Base-by-base conservation (phyloP, 2,113 vertebrate genomes). In the Otus sunia region DNA sequence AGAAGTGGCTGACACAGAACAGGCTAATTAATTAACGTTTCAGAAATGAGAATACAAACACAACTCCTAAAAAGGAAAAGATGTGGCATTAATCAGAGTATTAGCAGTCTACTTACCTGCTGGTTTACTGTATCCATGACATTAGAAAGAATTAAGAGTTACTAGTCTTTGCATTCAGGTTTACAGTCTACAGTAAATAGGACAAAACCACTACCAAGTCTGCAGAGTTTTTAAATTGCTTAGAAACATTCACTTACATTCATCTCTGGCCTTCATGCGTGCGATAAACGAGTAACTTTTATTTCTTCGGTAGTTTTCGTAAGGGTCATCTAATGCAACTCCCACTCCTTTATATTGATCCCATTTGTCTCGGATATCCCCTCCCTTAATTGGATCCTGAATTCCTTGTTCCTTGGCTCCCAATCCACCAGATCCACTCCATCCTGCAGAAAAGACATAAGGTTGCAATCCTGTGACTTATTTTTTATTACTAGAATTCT, bases 261-360 rank as follows among this genome's bases (percentile, higher is more conserved):
- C 99, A 67, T 99, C 99, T 59, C 99, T 97, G 68, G 99, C 99
- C 97, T 99, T 99, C 99, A 99, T 99, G 62, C 99, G 99, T 4
- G 99, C 99, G 1, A 99, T 99, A 97, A 99, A 99, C 2, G 99
- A 99, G 98, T 99, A 99, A 96, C 99, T 99, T 97, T 99, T 99
- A 97, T 99, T 99, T 81, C 99, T 98, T 66, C 99, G 98, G 95
- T 99, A 99, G 97, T 99, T 99, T 91, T 99, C 99, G 0, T 99
- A 99, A 5, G 99, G 99, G 97, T 99, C 99, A 0, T 99, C 99
- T 82, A 99, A 96, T 5, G 99, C 98, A 73, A 99, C 99, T 3
- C 99, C 99, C 53, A 99, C 99, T 9, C 99, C 99, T 97, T 99
- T 99, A 87, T 99, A 99, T 96, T 99, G 99, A 98, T 99, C 99